Evolutionary conservation across 2,113 vertebrate genomes (phyloP).

Genomic region (Gasterosteus aculeatus): DNA sequence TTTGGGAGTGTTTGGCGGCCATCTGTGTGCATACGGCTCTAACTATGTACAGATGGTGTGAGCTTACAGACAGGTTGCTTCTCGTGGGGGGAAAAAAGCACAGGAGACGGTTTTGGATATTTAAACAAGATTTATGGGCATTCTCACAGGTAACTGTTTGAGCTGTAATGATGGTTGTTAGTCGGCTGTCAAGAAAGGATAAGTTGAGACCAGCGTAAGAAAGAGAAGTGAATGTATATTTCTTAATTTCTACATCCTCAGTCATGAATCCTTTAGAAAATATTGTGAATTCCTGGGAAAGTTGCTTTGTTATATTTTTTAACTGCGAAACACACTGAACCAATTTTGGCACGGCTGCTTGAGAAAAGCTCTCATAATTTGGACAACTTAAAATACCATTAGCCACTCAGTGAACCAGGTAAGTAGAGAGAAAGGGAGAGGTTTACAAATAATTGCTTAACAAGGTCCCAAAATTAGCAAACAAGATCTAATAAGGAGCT

Average conservation of each 20-base stretch:
- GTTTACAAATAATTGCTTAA: conserved; percentile 76
- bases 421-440: conserved; percentile 72
- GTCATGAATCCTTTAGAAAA: conserved; percentile 67
- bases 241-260: conserved; percentile 54
- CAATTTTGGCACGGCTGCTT: conserved; percentile 59
- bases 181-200: conserved; percentile 89
- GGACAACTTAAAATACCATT: conserved; percentile 74
- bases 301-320: conserved; percentile 32
- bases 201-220: conserved; percentile 77
- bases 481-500: conserved; percentile 74
- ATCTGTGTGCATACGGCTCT: conserved; percentile 94
- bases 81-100: conserved; percentile 81
- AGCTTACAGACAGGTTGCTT: conserved; percentile 96
- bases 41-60: conserved; percentile 97
- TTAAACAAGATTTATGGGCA: conserved; percentile 97
- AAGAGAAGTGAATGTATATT: conserved; percentile 38
- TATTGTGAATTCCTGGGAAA: conserved; percentile 30
- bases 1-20: conserved; percentile 89
- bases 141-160: conserved; percentile 92
- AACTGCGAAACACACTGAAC: conserved; percentile 62
- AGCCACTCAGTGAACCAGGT: conserved; percentile 79
- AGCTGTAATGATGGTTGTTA: conserved; percentile 94
- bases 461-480: conserved; percentile 79
- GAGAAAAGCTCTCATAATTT: conserved; percentile 63
- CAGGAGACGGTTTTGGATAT: conserved; percentile 92